These are phyloP conservation scores for Diarsia dahlii DNA, from an alignment of 2,888 invertebrate species.

Conservation along the genomic window DNA sequence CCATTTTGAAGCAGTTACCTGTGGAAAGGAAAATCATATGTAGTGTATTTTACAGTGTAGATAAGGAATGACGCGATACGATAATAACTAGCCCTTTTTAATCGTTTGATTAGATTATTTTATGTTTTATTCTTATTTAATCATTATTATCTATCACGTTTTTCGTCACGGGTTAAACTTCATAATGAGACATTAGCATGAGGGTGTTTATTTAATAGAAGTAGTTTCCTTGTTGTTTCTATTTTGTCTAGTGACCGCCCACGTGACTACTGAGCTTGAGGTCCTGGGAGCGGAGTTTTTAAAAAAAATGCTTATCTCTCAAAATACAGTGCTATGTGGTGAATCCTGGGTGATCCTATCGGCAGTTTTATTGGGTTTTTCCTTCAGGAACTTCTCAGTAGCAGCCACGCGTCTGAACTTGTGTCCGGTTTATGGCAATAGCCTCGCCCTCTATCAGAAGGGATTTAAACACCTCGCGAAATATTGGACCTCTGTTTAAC, in stretches of 20 bases:
- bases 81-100: conserved; percentile 21
- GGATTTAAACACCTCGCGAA: not conserved
- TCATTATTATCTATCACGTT: conserved; percentile 25
- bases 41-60: not conserved
- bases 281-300: no score
- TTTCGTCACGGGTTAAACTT: conserved; percentile 12
- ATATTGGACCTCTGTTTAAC: not conserved
- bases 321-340: no score
- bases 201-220: not conserved
- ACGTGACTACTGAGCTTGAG: not conserved
- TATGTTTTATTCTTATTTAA: conserved; percentile 30
- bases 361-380: not conserved
- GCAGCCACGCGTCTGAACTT: not conserved
- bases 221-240: no score
- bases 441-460: not conserved
- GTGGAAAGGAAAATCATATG: conserved; percentile 2
- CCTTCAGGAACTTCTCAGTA: not conserved
- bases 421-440: not conserved
- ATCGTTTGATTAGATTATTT: conserved; percentile 51
- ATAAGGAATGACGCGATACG: conserved; percentile 28
- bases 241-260: not conserved
- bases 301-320: no score
- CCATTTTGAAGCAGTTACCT: not conserved
- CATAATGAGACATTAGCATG: not conserved
- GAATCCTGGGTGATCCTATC: no score